Percentiles rank a stretch among this genome's conserved stretches.
Conservation (phyloP, 2,797 vertebrate genomes). For the Urocyon cinereoargenteus region DNA sequence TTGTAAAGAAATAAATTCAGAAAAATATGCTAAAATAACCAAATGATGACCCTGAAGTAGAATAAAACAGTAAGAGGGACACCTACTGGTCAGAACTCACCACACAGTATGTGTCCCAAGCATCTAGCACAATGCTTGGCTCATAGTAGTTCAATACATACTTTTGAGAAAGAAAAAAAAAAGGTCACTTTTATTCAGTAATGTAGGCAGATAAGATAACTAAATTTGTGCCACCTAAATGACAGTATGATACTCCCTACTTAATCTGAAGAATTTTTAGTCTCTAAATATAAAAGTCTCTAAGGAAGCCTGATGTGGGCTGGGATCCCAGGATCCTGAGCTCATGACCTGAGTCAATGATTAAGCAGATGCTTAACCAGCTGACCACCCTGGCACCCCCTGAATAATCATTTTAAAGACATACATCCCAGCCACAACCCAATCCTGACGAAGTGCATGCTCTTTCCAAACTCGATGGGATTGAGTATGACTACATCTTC, state of each 20-base stretch:
- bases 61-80: constrained; percentile 65
- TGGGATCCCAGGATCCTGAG: background rate
- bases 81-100: constrained; percentile 50
- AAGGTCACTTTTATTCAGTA: constrained; percentile 17
- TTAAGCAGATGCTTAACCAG: background rate
- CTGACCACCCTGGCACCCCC: background rate
- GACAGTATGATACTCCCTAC: background rate
- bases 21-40: constrained; percentile 30
- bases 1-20: constrained; percentile 45
- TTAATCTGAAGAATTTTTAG: constrained; percentile 34
- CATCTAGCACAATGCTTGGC: constrained; percentile 30
- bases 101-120: background rate
- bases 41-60: background rate
- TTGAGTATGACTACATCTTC: background rate
- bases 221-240: background rate
- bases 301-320: background rate
- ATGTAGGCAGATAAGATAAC: background rate
- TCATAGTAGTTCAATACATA: constrained; percentile 18
- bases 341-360: background rate
- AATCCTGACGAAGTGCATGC: background rate
- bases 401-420: background rate
- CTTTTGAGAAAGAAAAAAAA: background rate
- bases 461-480: background rate
- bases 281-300: constrained; percentile 7
- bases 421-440: background rate